These are phyloP conservation scores for Nymphalis io DNA, from an alignment of 1,140 invertebrate genomes.

Conservation along the genomic window DNA sequence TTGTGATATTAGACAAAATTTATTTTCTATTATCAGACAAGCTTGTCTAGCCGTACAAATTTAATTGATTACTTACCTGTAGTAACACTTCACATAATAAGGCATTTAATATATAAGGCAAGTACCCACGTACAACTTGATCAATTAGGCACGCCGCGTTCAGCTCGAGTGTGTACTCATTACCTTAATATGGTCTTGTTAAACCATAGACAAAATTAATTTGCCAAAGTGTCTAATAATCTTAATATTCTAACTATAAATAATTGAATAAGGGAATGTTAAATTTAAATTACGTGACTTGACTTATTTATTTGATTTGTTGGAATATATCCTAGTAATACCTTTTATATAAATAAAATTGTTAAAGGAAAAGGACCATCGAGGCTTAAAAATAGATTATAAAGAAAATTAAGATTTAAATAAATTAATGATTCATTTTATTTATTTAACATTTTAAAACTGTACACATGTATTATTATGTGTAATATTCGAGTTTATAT, in stretches of 20 bases:
- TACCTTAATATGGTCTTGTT: constrained; percentile 35
- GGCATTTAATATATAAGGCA: background rate
- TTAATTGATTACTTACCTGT: background rate
- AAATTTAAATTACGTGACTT: background rate
- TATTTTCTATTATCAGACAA: background rate
- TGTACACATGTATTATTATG: no score
- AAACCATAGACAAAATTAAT: constrained; percentile 29
- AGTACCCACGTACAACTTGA: constrained; percentile 24
- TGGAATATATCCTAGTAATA: no score
- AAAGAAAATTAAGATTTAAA: no score
- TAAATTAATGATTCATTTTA: no score
- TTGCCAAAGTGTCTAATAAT: constrained; percentile 19
- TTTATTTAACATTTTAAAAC: no score
- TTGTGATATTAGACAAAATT: background rate
- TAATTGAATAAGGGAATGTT: constrained; percentile 1
- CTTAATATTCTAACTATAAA: constrained; percentile 18
- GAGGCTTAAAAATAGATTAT: no score
- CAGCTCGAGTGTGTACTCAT: constrained; percentile 36
- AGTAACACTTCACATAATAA: background rate
- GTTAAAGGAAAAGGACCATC: no score
- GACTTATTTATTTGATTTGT: no score
- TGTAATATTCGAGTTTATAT: no score
- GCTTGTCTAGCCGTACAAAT: background rate
- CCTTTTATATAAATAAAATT: no score
- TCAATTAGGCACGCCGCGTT: constrained; percentile 35